Base-by-base conservation (phyloP, 2,797 vertebrate genomes). In the Threskiornis aethiopicus region DNA sequence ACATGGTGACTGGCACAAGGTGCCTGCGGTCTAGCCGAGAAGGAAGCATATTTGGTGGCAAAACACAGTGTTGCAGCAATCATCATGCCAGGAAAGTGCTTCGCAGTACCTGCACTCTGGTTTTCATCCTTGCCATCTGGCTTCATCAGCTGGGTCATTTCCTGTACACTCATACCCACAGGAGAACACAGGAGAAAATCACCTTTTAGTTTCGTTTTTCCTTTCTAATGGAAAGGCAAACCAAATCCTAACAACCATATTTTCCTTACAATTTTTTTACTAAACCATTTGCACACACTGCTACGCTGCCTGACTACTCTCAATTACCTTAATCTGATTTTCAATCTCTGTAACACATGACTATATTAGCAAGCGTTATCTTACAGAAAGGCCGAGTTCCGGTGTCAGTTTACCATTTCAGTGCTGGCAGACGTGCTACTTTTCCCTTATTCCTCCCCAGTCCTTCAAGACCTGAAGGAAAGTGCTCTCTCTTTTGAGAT, bases 41-140 rank as follows among this genome's bases (percentile, higher is more conserved):
- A 86, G 20, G 42, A 41, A 1, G 1, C 0, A 0, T 1, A 1
- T 13, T 69, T 2, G 0, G 26, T 28, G 44, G 29, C 11, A 84
- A 83, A 75, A 72, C 29, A 72, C 18, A 75, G 5, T 4, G 28
- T n/a, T 14, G 20, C 1, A 9, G 17, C 15, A 52, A n/a, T 20
- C 21, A 13, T 33, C 35, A 21, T 13, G 10, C 20, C 70, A 51
- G 42, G 49, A 21, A 67, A 71, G 39, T 2, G 1, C 19, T 90
- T 22, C 1, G 1, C 18, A 25, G 52, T 16, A 35, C 41, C 54
- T 61, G 39, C 41, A n/a, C 29, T 28, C 44, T 2, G 1, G 25
- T 33, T 80, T 89, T 67, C 13, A 46, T 39, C 52, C 11, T 75
- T 44, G 11, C 10, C 29, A 3, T 54, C 42, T 3, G 4, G 22